These are phyloP conservation scores for Microtus obscurus DNA, from an alignment of 2,797 vertebrate genomes.

Conservation along the genomic window DNA sequence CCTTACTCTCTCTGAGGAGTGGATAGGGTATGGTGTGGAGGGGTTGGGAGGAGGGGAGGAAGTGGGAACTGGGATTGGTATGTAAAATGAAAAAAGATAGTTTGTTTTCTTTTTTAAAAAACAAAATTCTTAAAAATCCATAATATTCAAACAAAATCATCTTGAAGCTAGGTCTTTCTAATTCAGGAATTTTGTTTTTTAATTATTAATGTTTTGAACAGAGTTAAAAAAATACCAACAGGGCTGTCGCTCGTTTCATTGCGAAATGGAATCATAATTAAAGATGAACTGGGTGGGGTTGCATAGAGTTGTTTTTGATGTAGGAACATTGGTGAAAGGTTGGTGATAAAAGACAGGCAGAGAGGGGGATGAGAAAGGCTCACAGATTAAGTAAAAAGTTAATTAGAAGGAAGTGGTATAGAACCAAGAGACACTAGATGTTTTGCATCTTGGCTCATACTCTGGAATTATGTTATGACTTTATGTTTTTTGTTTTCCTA, in stretches of 20 bases:
- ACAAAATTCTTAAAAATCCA: not conserved
- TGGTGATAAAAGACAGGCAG: not conserved
- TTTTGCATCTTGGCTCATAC: not conserved
- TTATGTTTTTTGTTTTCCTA: conserved; percentile 79
- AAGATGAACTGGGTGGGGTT: not conserved
- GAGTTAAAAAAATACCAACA: not conserved
- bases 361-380: not conserved
- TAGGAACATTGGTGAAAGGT: not conserved
- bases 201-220: not conserved
- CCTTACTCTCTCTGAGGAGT: no score
- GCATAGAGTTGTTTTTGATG: not conserved
- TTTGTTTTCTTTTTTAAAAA: no score
- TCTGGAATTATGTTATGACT: not conserved
- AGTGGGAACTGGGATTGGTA: no score
- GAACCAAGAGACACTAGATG: not conserved
- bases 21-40: no score
- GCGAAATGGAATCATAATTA: not conserved
- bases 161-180: not conserved
- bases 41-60: no score
- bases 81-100: no score
- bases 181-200: not conserved
- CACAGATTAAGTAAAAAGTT: not conserved
- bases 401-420: not conserved
- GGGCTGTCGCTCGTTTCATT: not conserved
- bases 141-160: not conserved